Percentiles rank a stretch among this genome's conserved stretches.
These are phyloP conservation scores for Teleopsis dalmanni DNA, from an alignment of 1,140 invertebrate genomes.

Conservation along the genomic window DNA sequence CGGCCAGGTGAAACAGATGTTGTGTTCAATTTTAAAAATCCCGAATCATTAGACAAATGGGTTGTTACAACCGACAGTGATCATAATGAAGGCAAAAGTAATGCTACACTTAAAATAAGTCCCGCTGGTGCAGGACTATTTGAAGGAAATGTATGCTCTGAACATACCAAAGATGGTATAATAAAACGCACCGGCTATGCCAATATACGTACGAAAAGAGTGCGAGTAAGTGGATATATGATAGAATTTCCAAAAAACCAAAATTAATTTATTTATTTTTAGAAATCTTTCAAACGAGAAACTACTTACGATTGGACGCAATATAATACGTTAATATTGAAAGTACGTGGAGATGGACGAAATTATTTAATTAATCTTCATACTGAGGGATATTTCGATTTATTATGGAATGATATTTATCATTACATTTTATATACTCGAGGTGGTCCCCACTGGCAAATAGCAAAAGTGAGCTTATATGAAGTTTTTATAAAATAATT, in stretches of 20 bases:
- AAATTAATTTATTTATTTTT: conserved; percentile 15
- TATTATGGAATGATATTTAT: conserved; percentile 78
- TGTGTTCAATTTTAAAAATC: conserved; percentile 59
- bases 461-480: conserved; percentile 59
- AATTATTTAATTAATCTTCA: conserved; percentile 74
- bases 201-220: conserved; percentile 60
- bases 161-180: conserved; percentile 71
- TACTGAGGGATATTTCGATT: conserved; percentile 62
- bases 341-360: conserved; percentile 85
- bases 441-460: conserved; percentile 96
- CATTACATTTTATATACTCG: conserved; percentile 78
- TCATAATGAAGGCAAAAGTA: conserved; percentile 71
- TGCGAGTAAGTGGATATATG: conserved; percentile 48
- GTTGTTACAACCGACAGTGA: conserved; percentile 68
- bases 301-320: conserved; percentile 60
- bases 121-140: conserved; percentile 66
- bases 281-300: conserved; percentile 78
- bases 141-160: conserved; percentile 60
- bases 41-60: conserved; percentile 63
- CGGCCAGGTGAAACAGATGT: conserved; percentile 60
- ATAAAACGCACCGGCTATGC: conserved; percentile 69
- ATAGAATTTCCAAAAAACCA: conserved; percentile 1
- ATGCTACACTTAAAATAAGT: conserved; percentile 56
- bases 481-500: neutral
- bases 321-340: conserved; percentile 79